These are phyloP conservation scores for Leptinotarsa juncta DNA, from an alignment of 2,888 invertebrate species.

Conservation along the genomic window DNA sequence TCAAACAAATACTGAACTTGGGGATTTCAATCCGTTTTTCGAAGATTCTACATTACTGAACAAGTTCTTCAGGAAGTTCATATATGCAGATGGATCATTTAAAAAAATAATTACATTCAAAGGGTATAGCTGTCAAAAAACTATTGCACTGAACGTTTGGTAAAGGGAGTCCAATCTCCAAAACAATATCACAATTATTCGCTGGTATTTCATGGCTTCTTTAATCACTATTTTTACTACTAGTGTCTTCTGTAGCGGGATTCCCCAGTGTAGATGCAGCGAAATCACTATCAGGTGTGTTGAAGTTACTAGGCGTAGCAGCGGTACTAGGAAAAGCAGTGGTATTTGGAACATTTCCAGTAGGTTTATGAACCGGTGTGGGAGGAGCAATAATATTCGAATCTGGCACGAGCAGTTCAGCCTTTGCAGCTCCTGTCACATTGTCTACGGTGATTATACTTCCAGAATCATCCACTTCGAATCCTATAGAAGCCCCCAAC, in stretches of 20 bases:
- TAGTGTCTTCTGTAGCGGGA: background rate
- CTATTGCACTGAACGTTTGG: background rate
- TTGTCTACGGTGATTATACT: background rate
- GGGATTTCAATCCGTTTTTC: background rate
- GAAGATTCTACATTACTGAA: too few species aligned
- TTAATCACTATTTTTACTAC: background rate
- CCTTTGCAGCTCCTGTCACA: background rate
- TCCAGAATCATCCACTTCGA: constrained; percentile 73
- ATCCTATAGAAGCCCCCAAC: constrained; percentile 85
- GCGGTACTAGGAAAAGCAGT: background rate
- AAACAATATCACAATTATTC: constrained; percentile 11
- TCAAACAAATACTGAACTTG: background rate
- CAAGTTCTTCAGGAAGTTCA: too few species aligned
- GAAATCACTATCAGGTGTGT: background rate
- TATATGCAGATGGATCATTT: too few species aligned
- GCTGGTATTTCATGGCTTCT: background rate
- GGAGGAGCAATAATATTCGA: background rate
- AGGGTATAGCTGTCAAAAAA: too few species aligned
- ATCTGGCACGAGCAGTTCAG: background rate
- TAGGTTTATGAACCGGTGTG: background rate
- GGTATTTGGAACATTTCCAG: background rate
- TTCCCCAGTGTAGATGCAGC: background rate
- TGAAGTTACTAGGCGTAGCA: background rate
- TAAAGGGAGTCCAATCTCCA: background rate
- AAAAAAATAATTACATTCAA: too few species aligned